Evolutionary conservation across 2,888 invertebrate genomes (phyloP).

Genomic region (Meteorus cinctellus): DNA sequence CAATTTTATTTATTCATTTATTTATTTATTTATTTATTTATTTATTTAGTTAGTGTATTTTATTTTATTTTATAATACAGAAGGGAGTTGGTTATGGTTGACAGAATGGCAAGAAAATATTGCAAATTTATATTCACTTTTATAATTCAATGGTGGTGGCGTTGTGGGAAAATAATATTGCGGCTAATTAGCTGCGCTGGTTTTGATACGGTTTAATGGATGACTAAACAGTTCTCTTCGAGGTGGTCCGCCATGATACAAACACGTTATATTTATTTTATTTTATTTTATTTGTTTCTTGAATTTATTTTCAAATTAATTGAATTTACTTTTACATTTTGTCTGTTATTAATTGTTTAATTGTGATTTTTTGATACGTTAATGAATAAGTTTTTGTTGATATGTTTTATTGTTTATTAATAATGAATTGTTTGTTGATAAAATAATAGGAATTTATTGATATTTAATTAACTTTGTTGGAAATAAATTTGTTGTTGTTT

Average conservation of each 20-base stretch:
- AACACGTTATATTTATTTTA: too few relatives aligned
- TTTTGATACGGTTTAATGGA: constrained; percentile 58
- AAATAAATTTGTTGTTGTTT: too few relatives aligned
- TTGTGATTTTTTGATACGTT: too few relatives aligned
- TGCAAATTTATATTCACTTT: background rate
- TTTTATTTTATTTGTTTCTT: too few relatives aligned
- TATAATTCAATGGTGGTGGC: constrained; percentile 61
- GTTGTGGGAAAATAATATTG: constrained; percentile 48
- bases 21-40: background rate
- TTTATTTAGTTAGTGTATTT: background rate
- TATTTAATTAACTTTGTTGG: too few relatives aligned
- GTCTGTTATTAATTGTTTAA: too few relatives aligned
- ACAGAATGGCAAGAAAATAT: constrained; percentile 48
- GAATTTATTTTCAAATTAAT: too few relatives aligned
- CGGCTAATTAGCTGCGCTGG: constrained; percentile 60
- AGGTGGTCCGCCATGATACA: constrained; percentile 35
- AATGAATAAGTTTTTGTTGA: too few relatives aligned
- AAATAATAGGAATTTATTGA: too few relatives aligned
- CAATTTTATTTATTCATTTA: background rate
- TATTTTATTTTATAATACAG: constrained; percentile 42
- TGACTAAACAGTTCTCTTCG: constrained; percentile 58
- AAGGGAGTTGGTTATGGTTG: constrained; percentile 65
- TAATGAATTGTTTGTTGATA: too few relatives aligned
- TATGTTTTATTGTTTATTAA: too few relatives aligned
- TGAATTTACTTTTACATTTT: too few relatives aligned